These are phyloP conservation scores for Aphodius granarius DNA, from an alignment of 2,888 invertebrate species.

Conservation along the genomic window DNA sequence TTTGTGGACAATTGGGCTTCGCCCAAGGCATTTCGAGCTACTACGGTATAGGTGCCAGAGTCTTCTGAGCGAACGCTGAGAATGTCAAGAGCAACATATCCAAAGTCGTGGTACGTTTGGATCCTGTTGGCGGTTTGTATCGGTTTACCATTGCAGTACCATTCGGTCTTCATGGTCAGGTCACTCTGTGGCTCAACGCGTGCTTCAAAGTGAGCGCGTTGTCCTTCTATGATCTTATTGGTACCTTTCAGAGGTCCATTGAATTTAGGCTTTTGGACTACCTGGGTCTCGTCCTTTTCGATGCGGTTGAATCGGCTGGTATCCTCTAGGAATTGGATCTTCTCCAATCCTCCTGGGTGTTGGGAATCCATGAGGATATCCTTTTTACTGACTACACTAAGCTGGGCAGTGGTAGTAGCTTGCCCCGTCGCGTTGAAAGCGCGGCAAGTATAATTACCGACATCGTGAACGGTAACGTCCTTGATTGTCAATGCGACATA, in stretches of 20 bases:
- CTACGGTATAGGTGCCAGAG: slow-evolving; percentile 89
- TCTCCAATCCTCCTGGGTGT: slow-evolving; percentile 88
- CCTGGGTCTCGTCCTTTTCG: slow-evolving; percentile 68
- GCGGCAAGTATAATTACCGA: slow-evolving; percentile 85
- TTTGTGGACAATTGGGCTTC: slow-evolving; percentile 82
- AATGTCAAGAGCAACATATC: slow-evolving; percentile 95
- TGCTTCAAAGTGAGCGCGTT: slow-evolving; percentile 92
- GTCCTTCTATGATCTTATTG: slow-evolving; percentile 91
- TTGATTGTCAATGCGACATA: slow-evolving; percentile 94
- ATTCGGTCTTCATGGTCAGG: slow-evolving; percentile 89
- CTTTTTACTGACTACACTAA: slow-evolving; percentile 82
- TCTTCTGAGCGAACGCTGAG: slow-evolving; percentile 90
- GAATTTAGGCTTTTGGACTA: slow-evolving; percentile 83
- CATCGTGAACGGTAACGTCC: slow-evolving; percentile 86
- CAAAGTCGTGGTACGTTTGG: slow-evolving; percentile 94
- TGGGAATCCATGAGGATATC: slow-evolving; percentile 88
- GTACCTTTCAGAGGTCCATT: slow-evolving; percentile 88
- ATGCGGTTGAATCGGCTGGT: slow-evolving; percentile 70
- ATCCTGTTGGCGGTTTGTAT: slow-evolving; percentile 89
- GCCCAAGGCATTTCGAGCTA: slow-evolving; percentile 88
- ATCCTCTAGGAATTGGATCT: slow-evolving; percentile 89
- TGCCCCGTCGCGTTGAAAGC: slow-evolving; percentile 87
- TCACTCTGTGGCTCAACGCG: slow-evolving; percentile 95
- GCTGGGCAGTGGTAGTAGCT: slow-evolving; percentile 78
- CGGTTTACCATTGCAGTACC: slow-evolving; percentile 95